Percentiles rank a stretch among this genome's conserved stretches.
Conservation (phyloP, 1,140 invertebrate genomes). For the Diachasma alloeum region DNA sequence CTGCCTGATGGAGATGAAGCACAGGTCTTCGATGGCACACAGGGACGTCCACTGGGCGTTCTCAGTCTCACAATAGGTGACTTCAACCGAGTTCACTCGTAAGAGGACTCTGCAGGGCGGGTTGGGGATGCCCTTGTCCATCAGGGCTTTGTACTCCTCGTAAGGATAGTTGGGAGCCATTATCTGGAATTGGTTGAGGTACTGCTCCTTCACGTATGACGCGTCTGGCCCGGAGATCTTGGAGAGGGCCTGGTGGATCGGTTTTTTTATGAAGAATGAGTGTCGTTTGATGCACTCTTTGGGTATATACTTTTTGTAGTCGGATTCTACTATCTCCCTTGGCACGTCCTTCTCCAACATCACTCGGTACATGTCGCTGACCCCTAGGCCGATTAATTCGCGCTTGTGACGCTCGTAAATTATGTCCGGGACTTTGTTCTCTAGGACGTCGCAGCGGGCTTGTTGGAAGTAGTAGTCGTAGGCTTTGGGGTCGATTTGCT, state of each 20-base stretch:
- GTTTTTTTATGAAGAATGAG: slow-evolving; percentile 77
- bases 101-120: slow-evolving; percentile 61
- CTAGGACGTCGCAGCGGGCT: slow-evolving; percentile 79
- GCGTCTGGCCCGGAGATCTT: slow-evolving; percentile 70
- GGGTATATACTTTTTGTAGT: slow-evolving; percentile 84
- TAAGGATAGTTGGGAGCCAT: slow-evolving; percentile 83
- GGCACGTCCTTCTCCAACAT: slow-evolving; percentile 76
- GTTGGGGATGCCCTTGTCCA: slow-evolving; percentile 64
- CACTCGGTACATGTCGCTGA: slow-evolving; percentile 80
- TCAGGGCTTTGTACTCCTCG: slow-evolving; percentile 78
- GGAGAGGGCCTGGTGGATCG: slow-evolving; percentile 74
- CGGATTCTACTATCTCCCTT: slow-evolving; percentile 73
- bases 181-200: slow-evolving; percentile 78
- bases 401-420: slow-evolving; percentile 77
- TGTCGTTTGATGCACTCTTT: slow-evolving; percentile 78
- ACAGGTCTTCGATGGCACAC: slow-evolving; percentile 84
- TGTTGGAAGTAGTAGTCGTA: slow-evolving; percentile 89
- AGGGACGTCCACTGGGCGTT: slow-evolving; percentile 72
- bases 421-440: slow-evolving; percentile 80
- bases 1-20: slow-evolving; percentile 75
- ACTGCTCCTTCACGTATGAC: slow-evolving; percentile 77
- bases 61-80: slow-evolving; percentile 73
- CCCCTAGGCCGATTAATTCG: slow-evolving; percentile 81
- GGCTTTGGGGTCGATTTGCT: slow-evolving; percentile 74
- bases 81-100: slow-evolving; percentile 69